These are phyloP conservation scores for Ormyrus rosae DNA, from an alignment of 2,888 invertebrate species.

Conservation along the genomic window DNA sequence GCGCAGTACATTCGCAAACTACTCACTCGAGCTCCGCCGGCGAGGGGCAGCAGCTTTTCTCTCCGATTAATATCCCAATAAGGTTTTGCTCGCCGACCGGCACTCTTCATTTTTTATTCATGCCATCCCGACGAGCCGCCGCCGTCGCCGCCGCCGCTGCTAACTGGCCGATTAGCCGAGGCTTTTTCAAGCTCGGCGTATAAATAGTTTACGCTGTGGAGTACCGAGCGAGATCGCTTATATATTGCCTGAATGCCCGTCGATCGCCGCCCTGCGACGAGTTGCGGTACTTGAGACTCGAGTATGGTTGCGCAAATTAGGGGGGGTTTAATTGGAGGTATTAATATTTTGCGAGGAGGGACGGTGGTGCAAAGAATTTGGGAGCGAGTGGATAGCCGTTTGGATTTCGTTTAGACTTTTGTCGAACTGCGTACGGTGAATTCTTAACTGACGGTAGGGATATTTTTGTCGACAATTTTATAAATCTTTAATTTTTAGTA, in stretches of 20 bases:
- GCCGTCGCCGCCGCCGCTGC: conserved; percentile 46
- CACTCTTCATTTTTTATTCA: conserved; percentile 64
- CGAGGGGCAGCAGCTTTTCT: conserved; percentile 59
- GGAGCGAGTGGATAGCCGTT: not conserved
- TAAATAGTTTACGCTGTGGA: too few species aligned
- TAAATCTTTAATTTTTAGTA: not conserved
- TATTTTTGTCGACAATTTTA: not conserved
- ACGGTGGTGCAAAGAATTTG: too few species aligned
- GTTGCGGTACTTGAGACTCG: too few species aligned
- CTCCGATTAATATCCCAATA: conserved; percentile 67
- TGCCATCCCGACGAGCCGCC: conserved; percentile 55
- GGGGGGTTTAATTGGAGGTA: too few species aligned
- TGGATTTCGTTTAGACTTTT: not conserved
- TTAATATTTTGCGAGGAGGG: too few species aligned
- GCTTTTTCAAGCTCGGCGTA: too few species aligned
- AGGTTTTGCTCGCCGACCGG: conserved; percentile 48
- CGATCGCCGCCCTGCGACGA: too few species aligned
- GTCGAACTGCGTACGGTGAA: not conserved
- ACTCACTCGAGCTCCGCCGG: conserved; percentile 62
- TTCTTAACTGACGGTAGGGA: not conserved
- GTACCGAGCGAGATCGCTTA: too few species aligned
- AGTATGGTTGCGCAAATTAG: too few species aligned
- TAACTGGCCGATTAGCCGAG: conserved; percentile 57
- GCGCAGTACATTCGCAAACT: conserved; percentile 58
- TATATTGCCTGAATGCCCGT: too few species aligned